Base-by-base conservation (phyloP, 92 coral and sea anemone species). In the Metridium senile region DNA sequence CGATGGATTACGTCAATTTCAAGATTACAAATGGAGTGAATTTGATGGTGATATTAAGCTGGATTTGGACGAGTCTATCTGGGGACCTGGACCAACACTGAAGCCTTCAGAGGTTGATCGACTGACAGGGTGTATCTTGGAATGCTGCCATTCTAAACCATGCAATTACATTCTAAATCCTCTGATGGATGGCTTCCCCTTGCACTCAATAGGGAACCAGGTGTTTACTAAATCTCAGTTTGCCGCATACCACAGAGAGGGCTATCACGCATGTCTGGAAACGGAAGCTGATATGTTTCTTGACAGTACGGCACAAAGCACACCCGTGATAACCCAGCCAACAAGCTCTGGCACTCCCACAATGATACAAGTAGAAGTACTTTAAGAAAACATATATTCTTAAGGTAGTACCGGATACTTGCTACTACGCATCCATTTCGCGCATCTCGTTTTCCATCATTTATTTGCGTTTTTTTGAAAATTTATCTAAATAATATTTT, bases 201-300 rank as follows among this genome's bases (percentile, higher is more conserved):
- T 77, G 68, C 97, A 91, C 72, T 35, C 83, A 11, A 93, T 97
- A 1, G 78, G 77, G 61, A 88, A 90, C 58, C 98, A 93, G 58
- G 84, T 88, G 34, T 83, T 76, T 75, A 93, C 98, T 1, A 88
- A 97, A 7, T 56, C 85, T 66, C 81, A 88, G 87, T 93, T 88
- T 63, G 74, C 84, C n/a, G 84, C 92, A 11, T 93, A 93, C 54
- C 96, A 93, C 75, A 70, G 98, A 71, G 98, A 93, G 54, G 98
- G 98, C 62, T 93, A 93, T 67, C 88, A 89, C 74, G 92, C 93
- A 69, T 85, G 97, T 81, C 62, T 84, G 73, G 98, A 93, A 63
- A 96, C 93, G 32, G 82, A 74, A 27, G 81, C 85, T 6, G 86
- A 62, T 21, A 70, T 81, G 26, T 93, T 93, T 79, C 31, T 58